Base-by-base conservation (phyloP, 2,797 vertebrate genomes). In the Nothura maculosa region DNA sequence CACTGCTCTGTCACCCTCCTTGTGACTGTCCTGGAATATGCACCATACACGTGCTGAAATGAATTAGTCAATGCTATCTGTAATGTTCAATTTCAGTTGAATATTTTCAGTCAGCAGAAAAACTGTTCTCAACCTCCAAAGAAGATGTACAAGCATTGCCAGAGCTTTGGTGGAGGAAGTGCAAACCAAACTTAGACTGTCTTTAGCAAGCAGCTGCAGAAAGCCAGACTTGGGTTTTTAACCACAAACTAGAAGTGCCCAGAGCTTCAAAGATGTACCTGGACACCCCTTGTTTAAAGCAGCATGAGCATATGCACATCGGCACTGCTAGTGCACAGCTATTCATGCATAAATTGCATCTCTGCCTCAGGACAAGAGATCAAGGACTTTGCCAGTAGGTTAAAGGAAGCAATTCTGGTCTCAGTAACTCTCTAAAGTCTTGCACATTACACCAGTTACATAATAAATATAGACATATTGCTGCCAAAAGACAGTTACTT, bases 21-120 rank as follows among this genome's bases (percentile, higher is more conserved):
- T 64, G 27, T 2, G 43, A 48, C 54, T 57, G 9, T 22, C 70
- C 42, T 27, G 50, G 38, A 60, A 62, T 6, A 40, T 0, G 0
- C 12, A 66, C 8, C 4, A 21, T 64, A 80, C 77, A 52, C 40
- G 75, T 18, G 66, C 42, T 22, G 43, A 76, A 75, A 75, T 40
- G 13, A 58, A 61, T 85, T 78, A 54, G 61, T 58, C 1, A 50
- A 82, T n/a, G 48, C 12, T 62, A 24, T n/a, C 57, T 57, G n/a
- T n/a, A 72, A 55, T 55, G 12, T 20, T 74, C 20, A 28, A 76
- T 66, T 81, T 50, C 72, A 43, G 14, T 34, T 48, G 42, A 36
- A 38, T 1, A 7, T 87, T 78, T 76, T 64, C 66, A 72, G 15
- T 78, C 54, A 80, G 58, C 14, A 58, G 8, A n/a, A 70, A 62